These are phyloP conservation scores for Anorthoa munda DNA, from an alignment of 2,888 invertebrate genomes.

Conservation along the genomic window DNA sequence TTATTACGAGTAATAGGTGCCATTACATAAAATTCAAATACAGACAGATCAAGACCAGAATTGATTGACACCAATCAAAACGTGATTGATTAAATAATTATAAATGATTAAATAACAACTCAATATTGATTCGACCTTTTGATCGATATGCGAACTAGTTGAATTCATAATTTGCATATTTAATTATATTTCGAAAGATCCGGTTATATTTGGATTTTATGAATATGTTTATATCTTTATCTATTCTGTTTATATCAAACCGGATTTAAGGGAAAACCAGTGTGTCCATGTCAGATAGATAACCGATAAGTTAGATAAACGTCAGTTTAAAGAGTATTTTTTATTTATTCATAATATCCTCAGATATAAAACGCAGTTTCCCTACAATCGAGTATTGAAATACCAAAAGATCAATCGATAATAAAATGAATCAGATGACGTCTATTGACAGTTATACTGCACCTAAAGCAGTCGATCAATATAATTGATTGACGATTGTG, in stretches of 20 bases:
- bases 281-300: background rate
- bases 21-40: conserved; percentile 17
- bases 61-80: conserved; percentile 36
- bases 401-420: too few relatives aligned
- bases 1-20: background rate
- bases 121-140: conserved; percentile 41
- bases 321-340: background rate
- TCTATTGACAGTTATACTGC: too few relatives aligned
- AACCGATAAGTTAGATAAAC: background rate
- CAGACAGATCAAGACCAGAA: conserved; percentile 21
- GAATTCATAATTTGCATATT: conserved; percentile 17
- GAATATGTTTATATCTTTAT: background rate
- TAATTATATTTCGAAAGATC: conserved; percentile 26
- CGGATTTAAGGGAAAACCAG: background rate
- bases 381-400: too few relatives aligned
- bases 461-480: too few relatives aligned
- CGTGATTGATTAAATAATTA: conserved; percentile 31
- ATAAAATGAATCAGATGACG: too few relatives aligned
- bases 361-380: background rate
- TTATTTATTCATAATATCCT: background rate
- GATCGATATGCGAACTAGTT: conserved; percentile 26
- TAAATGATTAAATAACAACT: conserved; percentile 17
- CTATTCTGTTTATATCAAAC: background rate
- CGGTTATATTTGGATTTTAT: conserved; percentile 11
- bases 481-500: too few relatives aligned